Evolutionary conservation across 2,888 invertebrate genomes (phyloP).

Genomic region (Gandaritis pyraliata): DNA sequence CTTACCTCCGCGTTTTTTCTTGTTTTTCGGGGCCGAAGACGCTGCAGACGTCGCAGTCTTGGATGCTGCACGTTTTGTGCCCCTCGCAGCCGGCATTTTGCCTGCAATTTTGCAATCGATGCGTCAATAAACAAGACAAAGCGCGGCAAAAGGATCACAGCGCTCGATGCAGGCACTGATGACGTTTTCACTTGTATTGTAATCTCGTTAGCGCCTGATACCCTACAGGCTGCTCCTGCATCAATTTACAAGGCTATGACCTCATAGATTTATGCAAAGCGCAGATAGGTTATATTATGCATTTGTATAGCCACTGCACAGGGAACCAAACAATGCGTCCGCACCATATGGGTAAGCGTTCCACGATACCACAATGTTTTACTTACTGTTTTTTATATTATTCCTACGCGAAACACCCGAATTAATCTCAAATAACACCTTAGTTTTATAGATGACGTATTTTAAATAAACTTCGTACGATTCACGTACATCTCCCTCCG

Average conservation of each 20-base stretch:
- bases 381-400: constrained; percentile 71
- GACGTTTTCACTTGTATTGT: constrained; percentile 72
- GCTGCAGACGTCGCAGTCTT: constrained; percentile 68
- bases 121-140: constrained; percentile 73
- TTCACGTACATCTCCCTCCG: constrained; percentile 71
- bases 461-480: constrained; percentile 73
- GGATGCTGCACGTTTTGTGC: constrained; percentile 79
- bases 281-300: constrained; percentile 82
- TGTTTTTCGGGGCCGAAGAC: constrained; percentile 72
- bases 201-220: constrained; percentile 71
- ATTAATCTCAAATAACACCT: constrained; percentile 61
- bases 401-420: constrained; percentile 56
- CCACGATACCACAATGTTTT: constrained; percentile 48
- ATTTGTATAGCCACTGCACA: constrained; percentile 79
- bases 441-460: constrained; percentile 77
- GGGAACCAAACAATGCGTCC: constrained; percentile 75
- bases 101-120: constrained; percentile 77
- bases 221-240: constrained; percentile 67
- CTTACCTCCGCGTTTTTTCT: constrained; percentile 82
- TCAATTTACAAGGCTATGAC: constrained; percentile 73
- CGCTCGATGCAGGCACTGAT: constrained; percentile 59
- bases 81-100: constrained; percentile 82
- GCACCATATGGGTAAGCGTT: constrained; percentile 53
- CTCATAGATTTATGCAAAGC: constrained; percentile 76
- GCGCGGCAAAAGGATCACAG: constrained; percentile 69